These are phyloP conservation scores for Cyanoderma ruficeps DNA, from an alignment of 2,113 vertebrate species.

Conservation along the genomic window DNA sequence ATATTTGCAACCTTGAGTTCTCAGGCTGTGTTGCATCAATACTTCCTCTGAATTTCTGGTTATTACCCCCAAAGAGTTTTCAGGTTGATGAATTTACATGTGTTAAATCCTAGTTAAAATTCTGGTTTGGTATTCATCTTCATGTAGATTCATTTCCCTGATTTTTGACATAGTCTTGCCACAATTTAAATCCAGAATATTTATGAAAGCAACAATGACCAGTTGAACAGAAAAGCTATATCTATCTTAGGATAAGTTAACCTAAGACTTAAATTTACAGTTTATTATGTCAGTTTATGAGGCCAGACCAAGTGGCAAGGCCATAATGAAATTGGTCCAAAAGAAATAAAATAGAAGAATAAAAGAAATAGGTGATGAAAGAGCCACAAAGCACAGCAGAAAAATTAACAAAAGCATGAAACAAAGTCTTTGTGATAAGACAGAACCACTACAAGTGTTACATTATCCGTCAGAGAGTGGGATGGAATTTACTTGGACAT, in stretches of 20 bases:
- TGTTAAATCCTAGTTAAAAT: neutral
- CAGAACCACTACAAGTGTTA: neutral
- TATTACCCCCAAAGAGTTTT: neutral
- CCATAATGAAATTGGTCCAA: slow-evolving; percentile 30
- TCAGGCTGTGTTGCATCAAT: neutral
- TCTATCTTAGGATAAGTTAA: neutral
- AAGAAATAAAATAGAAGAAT: slow-evolving; percentile 49
- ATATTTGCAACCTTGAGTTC: neutral
- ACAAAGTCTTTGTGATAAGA: slow-evolving; percentile 1
- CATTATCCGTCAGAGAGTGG: neutral
- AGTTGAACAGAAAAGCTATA: neutral
- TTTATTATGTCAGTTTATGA: slow-evolving; percentile 55
- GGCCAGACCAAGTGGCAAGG: slow-evolving; percentile 34
- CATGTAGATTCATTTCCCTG: neutral
- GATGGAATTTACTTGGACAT: neutral
- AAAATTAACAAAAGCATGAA: slow-evolving; percentile 33
- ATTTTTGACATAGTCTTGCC: neutral
- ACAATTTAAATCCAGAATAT: neutral
- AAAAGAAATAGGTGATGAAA: slow-evolving; percentile 35
- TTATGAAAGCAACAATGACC: slow-evolving; percentile 19
- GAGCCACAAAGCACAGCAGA: slow-evolving; percentile 38
- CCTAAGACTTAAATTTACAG: slow-evolving; percentile 34
- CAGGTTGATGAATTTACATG: neutral
- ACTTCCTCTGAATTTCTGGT: neutral
- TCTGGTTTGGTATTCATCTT: neutral